Evolutionary conservation across 2,113 vertebrate genomes (phyloP).

Genomic region (Alosa alosa): DNA sequence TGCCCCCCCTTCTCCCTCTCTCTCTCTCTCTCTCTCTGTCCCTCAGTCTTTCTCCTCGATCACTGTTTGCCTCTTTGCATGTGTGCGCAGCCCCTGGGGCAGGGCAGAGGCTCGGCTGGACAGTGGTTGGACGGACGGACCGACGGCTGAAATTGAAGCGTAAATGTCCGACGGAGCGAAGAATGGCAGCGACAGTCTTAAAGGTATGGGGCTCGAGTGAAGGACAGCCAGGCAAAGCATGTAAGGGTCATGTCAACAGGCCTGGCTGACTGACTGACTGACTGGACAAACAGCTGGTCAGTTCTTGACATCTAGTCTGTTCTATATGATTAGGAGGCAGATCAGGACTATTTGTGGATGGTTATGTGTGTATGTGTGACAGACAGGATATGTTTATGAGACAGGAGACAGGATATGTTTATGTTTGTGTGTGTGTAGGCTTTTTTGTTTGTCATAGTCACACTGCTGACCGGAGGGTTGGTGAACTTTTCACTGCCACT

Average conservation of each 20-base stretch:
- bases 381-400: background rate
- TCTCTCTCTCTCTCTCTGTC: conserved; percentile 27
- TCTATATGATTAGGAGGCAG: background rate
- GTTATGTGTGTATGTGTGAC: background rate
- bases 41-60: conserved; percentile 28
- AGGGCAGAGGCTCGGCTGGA: conserved; percentile 45
- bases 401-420: background rate
- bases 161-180: conserved; percentile 69
- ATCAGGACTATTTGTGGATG: background rate
- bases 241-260: background rate
- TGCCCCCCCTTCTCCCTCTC: conserved; percentile 25
- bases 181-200: conserved; percentile 59
- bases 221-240: background rate
- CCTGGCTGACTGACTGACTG: background rate
- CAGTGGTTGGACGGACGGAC: conserved; percentile 29
- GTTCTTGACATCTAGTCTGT: background rate
- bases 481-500: background rate
- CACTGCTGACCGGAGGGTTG: background rate
- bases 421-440: background rate
- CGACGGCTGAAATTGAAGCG: conserved; percentile 52
- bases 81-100: conserved; percentile 31
- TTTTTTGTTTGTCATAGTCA: background rate
- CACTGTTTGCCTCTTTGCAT: conserved; percentile 13
- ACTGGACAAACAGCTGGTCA: background rate
- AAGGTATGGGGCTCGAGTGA: conserved; percentile 57